Percentiles rank a stretch among this genome's conserved stretches.
phyloP scores from a whole-genome alignment of 2,113 vertebrate species.

The Erpornis zantholeuca region DNA sequence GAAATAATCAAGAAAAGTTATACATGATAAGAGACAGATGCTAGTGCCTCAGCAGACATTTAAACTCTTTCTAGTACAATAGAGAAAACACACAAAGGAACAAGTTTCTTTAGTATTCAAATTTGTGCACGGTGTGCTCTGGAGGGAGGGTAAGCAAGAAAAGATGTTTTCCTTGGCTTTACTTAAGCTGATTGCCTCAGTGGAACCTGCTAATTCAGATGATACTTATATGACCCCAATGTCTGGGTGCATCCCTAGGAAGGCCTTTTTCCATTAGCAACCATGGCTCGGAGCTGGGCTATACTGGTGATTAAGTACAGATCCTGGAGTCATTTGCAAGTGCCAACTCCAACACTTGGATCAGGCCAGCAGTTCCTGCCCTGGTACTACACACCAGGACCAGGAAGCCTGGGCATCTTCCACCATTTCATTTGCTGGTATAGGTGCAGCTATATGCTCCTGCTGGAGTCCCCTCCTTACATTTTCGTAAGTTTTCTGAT shows the following conservation, averaged over 20 bases:
- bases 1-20: slow-evolving; percentile 80
- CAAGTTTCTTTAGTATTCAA: not conserved
- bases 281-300: not conserved
- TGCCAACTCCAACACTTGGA: not conserved
- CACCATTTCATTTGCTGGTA: not conserved
- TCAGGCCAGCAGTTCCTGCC: not conserved
- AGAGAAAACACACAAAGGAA: not conserved
- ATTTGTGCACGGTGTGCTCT: not conserved
- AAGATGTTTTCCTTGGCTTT: not conserved
- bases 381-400: not conserved
- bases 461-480: not conserved
- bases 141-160: not conserved
- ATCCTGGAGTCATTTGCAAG: not conserved
- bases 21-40: slow-evolving; percentile 79
- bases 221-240: not conserved
- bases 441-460: not conserved
- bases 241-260: not conserved
- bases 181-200: not conserved
- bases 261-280: not conserved
- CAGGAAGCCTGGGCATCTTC: not conserved
- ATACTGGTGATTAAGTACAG: rapidly evolving
- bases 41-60: slow-evolving; percentile 54
- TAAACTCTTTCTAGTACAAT: slow-evolving; percentile 56
- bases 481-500: not conserved
- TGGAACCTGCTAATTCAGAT: not conserved